Base-by-base conservation (phyloP, 64 coral and sea anemone species). In the Pachyseris speciosa region DNA sequence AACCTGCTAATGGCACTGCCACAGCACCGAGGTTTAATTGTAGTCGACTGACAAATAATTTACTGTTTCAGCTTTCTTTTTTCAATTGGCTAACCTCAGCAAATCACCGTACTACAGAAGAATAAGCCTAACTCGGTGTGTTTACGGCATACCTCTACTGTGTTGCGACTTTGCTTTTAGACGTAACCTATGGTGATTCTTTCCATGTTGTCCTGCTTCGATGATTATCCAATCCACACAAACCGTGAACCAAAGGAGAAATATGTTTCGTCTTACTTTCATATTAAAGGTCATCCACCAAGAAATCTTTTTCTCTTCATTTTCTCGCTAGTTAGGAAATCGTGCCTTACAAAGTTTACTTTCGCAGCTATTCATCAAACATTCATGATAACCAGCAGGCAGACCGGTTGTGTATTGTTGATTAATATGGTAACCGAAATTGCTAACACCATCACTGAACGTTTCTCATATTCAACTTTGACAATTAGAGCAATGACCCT, bases 341-440 rank as follows among this genome's bases (percentile, higher is more conserved):
- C 26, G 15, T 13, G 25, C 3, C 11, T 40, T 57, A 15, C 22
- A 49, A 8, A 4, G 17, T 64, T 81, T 81, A n/a, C 30, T 36
- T 57, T 58, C 17, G 37, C 57, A 24, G 34, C 34, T 9, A n/a
- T 61, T 31, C 9, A 81, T 81, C 28, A 81, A 81, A 81, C 20
- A 61, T 81, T 81, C 15, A 81, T 81, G 36, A 81, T 36, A 30
- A 81, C 77, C 77, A 61, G 77, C 2, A 25, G 20, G 37, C 31
- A 40, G 41, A 61, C 77, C 40, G 77, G 77, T 81, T 81, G 20
- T 63, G 49, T 25, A 61, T 81, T 81, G 75, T 79, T 81, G 29
- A 58, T 68, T 29, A 25, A 57, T 13, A 20, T 57, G 59, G 59
- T 68, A 34, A 71, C 34, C 34, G 15, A 71, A 20, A 2, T 22